Evolutionary conservation across 1,140 invertebrate species (phyloP), one percentile per base, ranked within the genome.

Genomic region (Chrysoperla carnea): DNA sequence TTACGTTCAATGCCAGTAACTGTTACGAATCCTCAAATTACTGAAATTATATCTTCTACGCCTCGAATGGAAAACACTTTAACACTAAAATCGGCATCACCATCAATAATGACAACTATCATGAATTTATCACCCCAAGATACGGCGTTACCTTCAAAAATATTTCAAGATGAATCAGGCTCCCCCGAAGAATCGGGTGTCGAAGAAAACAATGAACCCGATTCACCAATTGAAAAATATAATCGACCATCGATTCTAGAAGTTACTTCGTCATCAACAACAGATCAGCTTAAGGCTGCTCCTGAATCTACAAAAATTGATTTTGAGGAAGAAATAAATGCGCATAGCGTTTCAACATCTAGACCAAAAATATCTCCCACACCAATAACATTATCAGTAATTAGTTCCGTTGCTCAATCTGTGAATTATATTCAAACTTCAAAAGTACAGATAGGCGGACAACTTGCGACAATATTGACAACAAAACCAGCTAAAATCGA

Each of bases 131-230:
- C 67, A 2, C 63, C 67, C 4, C 69, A 71, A 46, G 69, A 73
- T 43, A 64, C 56, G 8, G 63, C 62, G 15, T 55, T 74, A 12
- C 72, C 72, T 7, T 70, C 70, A 8, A 72, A 74, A 53, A 72
- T 74, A 49, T 73, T 74, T 48, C 69, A 74, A 60, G 70, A 73
- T 50, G 72, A 72, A 46, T 70, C 64, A 1, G 64, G 67, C 0
- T 74, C 72, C 6, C 70, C 72, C 13, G 66, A 66, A 45, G 70
- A 59, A 53, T 69, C 59, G 36, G 68, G 58, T 42, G 60, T 57
- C 46, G 62, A 60, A 47, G 72, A 70, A 45, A 55, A 39, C n/a
- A 12, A 9, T 43, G 61, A 60, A 42, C 45, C 52, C 1, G 64
- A 67, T 35, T 33, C 31, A 11, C 31, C 31, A 33, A 33, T 33